These are phyloP conservation scores for Chrysopa pallens DNA, from an alignment of 1,140 invertebrate species.

Conservation along the genomic window DNA sequence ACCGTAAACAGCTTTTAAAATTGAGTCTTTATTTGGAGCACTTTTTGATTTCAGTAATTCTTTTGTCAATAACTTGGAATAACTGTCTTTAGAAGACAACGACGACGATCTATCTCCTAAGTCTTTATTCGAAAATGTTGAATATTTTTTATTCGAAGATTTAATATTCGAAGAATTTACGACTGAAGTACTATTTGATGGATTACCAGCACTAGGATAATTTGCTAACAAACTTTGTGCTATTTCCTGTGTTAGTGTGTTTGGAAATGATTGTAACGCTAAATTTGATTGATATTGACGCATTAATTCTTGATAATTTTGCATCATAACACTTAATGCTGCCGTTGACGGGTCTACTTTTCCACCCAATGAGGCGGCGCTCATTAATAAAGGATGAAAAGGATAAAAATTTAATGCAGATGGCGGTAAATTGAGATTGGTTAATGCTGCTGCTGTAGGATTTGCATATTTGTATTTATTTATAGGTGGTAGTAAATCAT, in stretches of 20 bases:
- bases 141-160: no score
- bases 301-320: slow-evolving; percentile 10
- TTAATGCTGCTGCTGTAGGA: not conserved
- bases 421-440: slow-evolving; percentile 8
- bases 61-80: not conserved
- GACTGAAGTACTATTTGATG: no score
- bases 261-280: not conserved
- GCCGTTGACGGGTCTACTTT: slow-evolving; percentile 1
- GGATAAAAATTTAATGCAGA: slow-evolving; percentile 5
- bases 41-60: not conserved
- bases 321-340: slow-evolving; percentile 1
- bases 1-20: not conserved
- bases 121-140: no score
- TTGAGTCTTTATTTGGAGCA: not conserved
- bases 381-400: slow-evolving; percentile 1
- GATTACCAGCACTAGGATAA: no score
- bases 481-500: not conserved
- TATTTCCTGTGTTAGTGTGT: no score
- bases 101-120: no score
- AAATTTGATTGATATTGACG: slow-evolving; percentile 14
- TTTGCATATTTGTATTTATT: not conserved
- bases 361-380: not conserved
- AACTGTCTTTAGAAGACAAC: no score
- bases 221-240: no score
- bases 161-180: no score